Percentiles rank a stretch among this genome's conserved stretches.
Evolutionary conservation across 2,888 invertebrate genomes (phyloP).

Genomic region (Oxystoma pomonae): DNA sequence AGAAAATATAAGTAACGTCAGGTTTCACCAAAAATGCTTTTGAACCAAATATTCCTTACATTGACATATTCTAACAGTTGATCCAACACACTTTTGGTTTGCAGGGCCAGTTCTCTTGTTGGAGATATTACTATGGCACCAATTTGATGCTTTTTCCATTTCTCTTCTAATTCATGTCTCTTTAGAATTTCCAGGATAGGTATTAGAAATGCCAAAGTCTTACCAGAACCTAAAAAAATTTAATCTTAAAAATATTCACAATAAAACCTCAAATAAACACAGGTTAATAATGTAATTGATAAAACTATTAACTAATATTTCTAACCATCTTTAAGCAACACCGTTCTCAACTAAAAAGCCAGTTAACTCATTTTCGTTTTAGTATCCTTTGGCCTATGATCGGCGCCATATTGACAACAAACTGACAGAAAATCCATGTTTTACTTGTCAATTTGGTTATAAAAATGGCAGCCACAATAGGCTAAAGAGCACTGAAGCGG

Average conservation of each 20-base stretch:
- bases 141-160: conserved; percentile 70
- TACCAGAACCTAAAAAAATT: conserved; percentile 77
- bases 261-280: neutral
- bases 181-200: conserved; percentile 84
- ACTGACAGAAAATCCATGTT: too few relatives aligned
- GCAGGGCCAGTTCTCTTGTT: conserved; percentile 90
- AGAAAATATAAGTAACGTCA: conserved; percentile 31
- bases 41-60: conserved; percentile 45
- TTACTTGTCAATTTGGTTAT: too few relatives aligned
- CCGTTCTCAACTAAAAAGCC: too few relatives aligned
- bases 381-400: too few relatives aligned
- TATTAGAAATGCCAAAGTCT: conserved; percentile 93
- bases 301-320: neutral
- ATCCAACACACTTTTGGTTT: conserved; percentile 69
- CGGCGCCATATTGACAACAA: too few relatives aligned
- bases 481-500: too few relatives aligned
- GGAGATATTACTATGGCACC: conserved; percentile 92
- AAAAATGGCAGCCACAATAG: too few relatives aligned
- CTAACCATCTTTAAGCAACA: neutral
- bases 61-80: conserved; percentile 49
- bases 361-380: too few relatives aligned
- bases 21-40: too few relatives aligned
- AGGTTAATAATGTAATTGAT: neutral
- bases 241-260: neutral
- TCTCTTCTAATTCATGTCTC: conserved; percentile 56